Percentiles rank a stretch among this genome's conserved stretches.
Conservation (phyloP, 2,797 vertebrate species). For the Lagocephalus sceleratus region DNA sequence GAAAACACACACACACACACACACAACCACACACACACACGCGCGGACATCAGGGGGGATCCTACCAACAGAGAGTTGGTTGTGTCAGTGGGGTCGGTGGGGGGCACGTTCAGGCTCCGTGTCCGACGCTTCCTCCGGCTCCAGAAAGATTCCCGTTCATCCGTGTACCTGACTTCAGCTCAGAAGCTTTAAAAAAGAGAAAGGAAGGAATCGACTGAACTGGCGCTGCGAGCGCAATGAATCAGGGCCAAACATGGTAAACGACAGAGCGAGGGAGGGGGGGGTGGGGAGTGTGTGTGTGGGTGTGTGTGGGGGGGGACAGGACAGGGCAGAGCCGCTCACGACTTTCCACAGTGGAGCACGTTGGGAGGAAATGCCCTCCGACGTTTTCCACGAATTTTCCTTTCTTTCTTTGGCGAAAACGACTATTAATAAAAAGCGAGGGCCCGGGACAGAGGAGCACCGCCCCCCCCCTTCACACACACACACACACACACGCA, state of each 20-base stretch:
- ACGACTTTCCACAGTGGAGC: slow-evolving; percentile 65
- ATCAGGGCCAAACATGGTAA: slow-evolving; percentile 45
- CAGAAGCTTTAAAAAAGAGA: slow-evolving; percentile 13
- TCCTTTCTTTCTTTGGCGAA: slow-evolving; percentile 43
- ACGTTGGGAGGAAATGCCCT: slow-evolving; percentile 67
- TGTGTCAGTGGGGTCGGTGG: slow-evolving; percentile 53
- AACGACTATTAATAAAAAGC: slow-evolving; percentile 47
- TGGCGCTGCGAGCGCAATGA: slow-evolving; percentile 19
- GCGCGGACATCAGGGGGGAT: slow-evolving; percentile 56
- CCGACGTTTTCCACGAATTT: slow-evolving; percentile 46
- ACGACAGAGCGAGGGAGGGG: slow-evolving; percentile 30
- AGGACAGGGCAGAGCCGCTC: slow-evolving; percentile 49
- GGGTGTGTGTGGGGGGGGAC: slow-evolving; percentile 1
- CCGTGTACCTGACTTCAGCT: slow-evolving; percentile 35
- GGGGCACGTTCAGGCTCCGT: slow-evolving; percentile 32
- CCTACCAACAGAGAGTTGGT: slow-evolving; percentile 68
- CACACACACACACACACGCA: no score
- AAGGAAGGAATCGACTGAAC: slow-evolving; percentile 8
- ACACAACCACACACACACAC: slow-evolving; percentile 50
- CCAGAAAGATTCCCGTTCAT: slow-evolving; percentile 46
- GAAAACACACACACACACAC: slow-evolving; percentile 35
- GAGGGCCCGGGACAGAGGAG: slow-evolving; percentile 11
- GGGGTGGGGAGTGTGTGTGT: slow-evolving; percentile 7
- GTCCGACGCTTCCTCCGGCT: slow-evolving; percentile 48
- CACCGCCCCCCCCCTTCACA: background rate